Evolutionary conservation across 2,113 vertebrate species (phyloP), one percentile per base, ranked within the genome.

Genomic region (Esox niger): DNA sequence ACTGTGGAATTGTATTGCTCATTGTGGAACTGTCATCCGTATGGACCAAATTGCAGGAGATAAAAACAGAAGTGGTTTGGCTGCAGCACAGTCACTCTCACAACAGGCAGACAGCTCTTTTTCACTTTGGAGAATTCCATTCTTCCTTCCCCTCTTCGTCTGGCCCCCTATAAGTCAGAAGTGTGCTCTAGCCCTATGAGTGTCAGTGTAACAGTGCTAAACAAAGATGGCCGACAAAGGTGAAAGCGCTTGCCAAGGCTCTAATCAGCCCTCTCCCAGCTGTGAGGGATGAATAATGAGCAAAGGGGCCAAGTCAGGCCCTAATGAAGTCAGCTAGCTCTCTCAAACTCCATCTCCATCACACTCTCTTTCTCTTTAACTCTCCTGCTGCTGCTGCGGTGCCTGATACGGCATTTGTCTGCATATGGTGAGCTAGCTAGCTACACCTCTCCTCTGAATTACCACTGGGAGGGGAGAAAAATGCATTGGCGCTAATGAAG

Each of bases 211-310:
- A 23, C 27, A 35, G 21, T 43, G 13, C 11, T 43, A 13, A 66
- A 10, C n/a, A 43, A 68, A 75, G 63, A 68, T 65, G 63, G 54
- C 26, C 52, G 33, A 49, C 64, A 47, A 56, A 21, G 8, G 55
- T 27, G 7, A 64, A 58, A 57, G 23, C 26, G 57, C 64, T 58
- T 23, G 57, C 55, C 60, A 7, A 10, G 59, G 38, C 59, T 38
- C 66, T 74, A 68, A 75, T 81, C 69, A 75, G 76, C 54, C 55
- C 52, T 38, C 47, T n/a, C 32, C 64, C 56, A 49, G 62, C 57
- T 64, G 43, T 69, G 25, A 62, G 49, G 54, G 43, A 66, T 59
- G 57, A 66, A 20, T 77, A 68, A 62, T 33, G 21, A 77, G 65
- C 38, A 21, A 31, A 20, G 75, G 10, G 58, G 47, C 66, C 23